Conservation (phyloP, 2,888 invertebrate species). For the Calameuta filiformis region DNA sequence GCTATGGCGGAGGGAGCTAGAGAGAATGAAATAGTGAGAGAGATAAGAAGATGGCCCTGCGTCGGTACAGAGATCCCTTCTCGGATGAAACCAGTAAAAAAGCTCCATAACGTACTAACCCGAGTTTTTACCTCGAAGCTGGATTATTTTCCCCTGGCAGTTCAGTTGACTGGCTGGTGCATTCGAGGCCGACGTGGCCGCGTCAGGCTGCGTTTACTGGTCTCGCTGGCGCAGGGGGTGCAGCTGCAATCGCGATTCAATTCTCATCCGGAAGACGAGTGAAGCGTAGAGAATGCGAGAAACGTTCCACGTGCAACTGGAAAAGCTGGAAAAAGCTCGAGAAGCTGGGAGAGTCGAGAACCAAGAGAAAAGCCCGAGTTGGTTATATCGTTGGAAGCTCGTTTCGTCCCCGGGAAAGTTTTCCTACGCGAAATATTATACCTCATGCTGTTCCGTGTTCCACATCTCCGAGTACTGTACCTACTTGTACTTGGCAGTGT, state of each 20-base stretch:
- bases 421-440: neutral
- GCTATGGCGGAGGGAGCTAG: neutral
- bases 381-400: neutral
- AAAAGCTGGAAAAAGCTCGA: neutral
- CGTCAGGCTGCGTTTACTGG: neutral
- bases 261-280: neutral
- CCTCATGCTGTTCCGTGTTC: neutral
- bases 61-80: neutral
- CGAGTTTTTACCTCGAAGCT: neutral
- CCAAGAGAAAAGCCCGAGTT: neutral
- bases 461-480: neutral
- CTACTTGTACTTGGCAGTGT: neutral
- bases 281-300: neutral
- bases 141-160: neutral
- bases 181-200: neutral
- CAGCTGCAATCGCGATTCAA: neutral
- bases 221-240: neutral
- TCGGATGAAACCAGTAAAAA: neutral
- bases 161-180: neutral
- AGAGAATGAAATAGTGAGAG: neutral
- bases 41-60: neutral
- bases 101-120: neutral
- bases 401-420: neutral
- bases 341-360: neutral
- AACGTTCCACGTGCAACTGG: neutral